Evolutionary conservation across 1,140 invertebrate species (phyloP).

Genomic region (Anoplolepis gracilipes): DNA sequence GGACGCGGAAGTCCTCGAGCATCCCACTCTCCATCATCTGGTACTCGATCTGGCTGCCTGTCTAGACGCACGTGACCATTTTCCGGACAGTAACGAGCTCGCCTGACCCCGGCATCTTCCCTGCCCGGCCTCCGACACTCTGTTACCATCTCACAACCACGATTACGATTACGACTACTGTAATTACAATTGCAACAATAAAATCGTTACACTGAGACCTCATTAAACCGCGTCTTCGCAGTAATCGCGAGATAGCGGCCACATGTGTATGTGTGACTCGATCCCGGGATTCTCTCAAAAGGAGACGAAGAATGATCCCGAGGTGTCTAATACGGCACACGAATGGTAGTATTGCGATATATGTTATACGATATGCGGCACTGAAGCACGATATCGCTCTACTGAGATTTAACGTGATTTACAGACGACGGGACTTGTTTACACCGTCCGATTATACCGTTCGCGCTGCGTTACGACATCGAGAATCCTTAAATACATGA

Average conservation of each 20-base stretch:
- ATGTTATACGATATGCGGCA: not conserved
- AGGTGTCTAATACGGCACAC: not conserved
- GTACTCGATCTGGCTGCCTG: constrained; percentile 93
- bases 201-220: constrained; percentile 84
- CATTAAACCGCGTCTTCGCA: constrained; percentile 82
- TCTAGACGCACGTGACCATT: constrained; percentile 92
- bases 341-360: constrained; percentile 4
- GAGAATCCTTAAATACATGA: constrained; percentile 1
- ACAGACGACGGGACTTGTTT: constrained; percentile 30
- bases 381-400: constrained; percentile 40
- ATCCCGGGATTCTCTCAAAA: not conserved
- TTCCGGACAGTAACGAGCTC: constrained; percentile 90
- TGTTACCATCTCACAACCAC: constrained; percentile 81
- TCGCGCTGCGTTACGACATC: constrained; percentile 1
- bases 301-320: too few species aligned
- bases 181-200: constrained; percentile 85
- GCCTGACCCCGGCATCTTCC: constrained; percentile 89
- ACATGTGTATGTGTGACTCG: not conserved
- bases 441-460: constrained; percentile 35
- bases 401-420: constrained; percentile 22
- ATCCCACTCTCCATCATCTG: constrained; percentile 92
- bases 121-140: constrained; percentile 77
- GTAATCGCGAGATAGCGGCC: constrained; percentile 63
- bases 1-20: constrained; percentile 95
- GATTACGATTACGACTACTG: constrained; percentile 83